Percentiles rank a stretch among this genome's conserved stretches.
Evolutionary conservation across 2,113 vertebrate genomes (phyloP).

Genomic region (Eira barbara): DNA sequence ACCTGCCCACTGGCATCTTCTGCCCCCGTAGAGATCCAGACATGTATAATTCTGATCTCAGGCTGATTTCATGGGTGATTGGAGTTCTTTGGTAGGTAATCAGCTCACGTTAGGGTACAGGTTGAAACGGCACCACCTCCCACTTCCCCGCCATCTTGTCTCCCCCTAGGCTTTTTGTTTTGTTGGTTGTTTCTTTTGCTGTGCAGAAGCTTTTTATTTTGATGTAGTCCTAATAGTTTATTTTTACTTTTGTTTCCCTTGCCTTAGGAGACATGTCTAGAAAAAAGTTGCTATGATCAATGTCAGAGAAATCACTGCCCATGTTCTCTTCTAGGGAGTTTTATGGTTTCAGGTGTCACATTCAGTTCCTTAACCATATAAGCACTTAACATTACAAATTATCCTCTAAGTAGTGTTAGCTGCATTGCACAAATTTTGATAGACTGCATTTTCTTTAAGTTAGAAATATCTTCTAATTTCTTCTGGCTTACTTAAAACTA

Average conservation of each 20-base stretch:
- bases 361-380: background rate
- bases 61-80: too few species aligned
- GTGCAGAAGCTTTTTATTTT: background rate
- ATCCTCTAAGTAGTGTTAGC: background rate
- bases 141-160: too few species aligned
- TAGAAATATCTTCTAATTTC: constrained; percentile 8
- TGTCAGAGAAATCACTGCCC: background rate
- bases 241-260: background rate
- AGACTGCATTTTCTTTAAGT: background rate
- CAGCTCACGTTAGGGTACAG: too few species aligned
- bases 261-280: background rate
- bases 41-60: too few species aligned
- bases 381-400: constrained; percentile 2
- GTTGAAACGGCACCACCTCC: too few species aligned
- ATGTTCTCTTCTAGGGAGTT: background rate
- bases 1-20: too few species aligned
- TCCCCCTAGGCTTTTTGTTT: background rate
- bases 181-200: background rate
- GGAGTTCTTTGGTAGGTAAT: too few species aligned
- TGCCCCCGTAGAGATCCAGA: too few species aligned
- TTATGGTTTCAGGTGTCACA: background rate
- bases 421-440: background rate
- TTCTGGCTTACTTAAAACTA: background rate
- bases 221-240: background rate
- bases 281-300: background rate